Evolutionary conservation across 37 sponge, comb jelly and placozoan species (phyloP).

Genomic region (Theonella swinhoei): DNA sequence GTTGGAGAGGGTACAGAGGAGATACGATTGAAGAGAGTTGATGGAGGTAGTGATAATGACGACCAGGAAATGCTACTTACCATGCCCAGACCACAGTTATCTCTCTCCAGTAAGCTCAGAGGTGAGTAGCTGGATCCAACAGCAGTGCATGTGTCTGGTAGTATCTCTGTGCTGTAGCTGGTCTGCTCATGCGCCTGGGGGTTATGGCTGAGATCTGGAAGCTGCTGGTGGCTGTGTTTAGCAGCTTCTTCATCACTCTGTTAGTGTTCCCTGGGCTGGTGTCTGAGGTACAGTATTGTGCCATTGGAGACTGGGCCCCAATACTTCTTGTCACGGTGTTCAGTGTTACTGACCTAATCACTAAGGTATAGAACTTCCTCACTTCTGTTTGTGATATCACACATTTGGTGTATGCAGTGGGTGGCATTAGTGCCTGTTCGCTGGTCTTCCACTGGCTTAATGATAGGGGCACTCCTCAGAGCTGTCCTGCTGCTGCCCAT

Average conservation of each 20-base stretch:
- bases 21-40: not conserved
- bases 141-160: no score
- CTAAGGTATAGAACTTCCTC: conserved; percentile 40
- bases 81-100: not conserved
- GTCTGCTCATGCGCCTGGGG: not conserved
- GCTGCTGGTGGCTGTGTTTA: conserved; percentile 57
- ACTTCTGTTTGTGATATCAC: not conserved
- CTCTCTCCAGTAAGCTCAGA: not conserved
- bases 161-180: conserved; percentile 11
- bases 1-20: not conserved
- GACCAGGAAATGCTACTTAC: not conserved
- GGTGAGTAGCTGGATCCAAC: not conserved
- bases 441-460: conserved; percentile 48
- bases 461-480: conserved; percentile 43
- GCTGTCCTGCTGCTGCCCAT: conserved; percentile 72
- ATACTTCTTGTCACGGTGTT: conserved; percentile 78
- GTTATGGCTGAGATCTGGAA: conserved; percentile 74
- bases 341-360: conserved; percentile 71
- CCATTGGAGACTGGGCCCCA: conserved; percentile 78
- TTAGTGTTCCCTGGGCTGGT: conserved; percentile 86
- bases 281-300: conserved; percentile 61
- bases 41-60: not conserved
- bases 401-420: conserved; percentile 17
- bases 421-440: conserved; percentile 32
- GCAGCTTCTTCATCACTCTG: conserved; percentile 73